Evolutionary conservation across 2,888 invertebrate genomes (phyloP).

Genomic region (Eilema griseolum): DNA sequence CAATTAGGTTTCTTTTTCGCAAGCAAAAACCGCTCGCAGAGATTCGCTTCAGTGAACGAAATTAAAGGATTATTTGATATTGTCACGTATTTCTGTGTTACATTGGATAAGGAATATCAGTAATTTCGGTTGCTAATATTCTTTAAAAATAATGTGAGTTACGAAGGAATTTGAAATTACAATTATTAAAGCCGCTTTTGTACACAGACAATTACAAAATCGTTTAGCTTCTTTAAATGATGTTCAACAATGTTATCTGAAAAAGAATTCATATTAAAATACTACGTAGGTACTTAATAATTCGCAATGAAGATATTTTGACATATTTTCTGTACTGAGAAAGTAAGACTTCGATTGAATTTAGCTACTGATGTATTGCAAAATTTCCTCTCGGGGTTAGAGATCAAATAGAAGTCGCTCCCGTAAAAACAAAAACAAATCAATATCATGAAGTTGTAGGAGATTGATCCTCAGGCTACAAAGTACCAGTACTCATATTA

Average conservation of each 20-base stretch:
- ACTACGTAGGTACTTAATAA: neutral
- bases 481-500: too few relatives aligned
- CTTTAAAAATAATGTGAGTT: too few relatives aligned
- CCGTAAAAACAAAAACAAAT: too few relatives aligned
- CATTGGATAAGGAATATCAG: too few relatives aligned
- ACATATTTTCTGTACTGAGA: too few relatives aligned
- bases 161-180: neutral
- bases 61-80: neutral
- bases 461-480: too few relatives aligned
- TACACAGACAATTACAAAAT: neutral
- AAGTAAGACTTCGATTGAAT: too few relatives aligned
- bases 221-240: neutral
- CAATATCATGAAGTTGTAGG: too few relatives aligned
- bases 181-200: neutral
- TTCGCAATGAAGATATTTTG: neutral
- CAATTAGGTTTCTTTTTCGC: neutral
- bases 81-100: neutral
- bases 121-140: too few relatives aligned
- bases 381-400: too few relatives aligned
- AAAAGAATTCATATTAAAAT: neutral
- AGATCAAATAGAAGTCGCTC: too few relatives aligned
- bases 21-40: conserved; percentile 4
- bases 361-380: too few relatives aligned
- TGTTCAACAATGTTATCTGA: neutral
- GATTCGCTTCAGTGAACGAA: conserved; percentile 1